Conservation (phyloP, 1,140 invertebrate genomes). For the Adelges cooleyi region DNA sequence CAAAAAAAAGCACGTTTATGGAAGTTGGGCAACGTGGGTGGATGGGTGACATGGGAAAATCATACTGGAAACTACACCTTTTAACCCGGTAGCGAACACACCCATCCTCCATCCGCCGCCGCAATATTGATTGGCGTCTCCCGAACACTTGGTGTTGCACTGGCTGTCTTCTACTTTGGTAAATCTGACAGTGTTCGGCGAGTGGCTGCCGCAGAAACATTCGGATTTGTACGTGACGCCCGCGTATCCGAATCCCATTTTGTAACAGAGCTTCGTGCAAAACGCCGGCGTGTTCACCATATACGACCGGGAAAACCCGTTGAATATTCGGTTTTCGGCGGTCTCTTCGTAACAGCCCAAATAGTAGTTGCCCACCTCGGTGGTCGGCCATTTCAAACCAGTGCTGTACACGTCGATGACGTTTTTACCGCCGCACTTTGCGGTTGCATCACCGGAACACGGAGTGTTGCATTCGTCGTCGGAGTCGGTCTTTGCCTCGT, state of each 20-base stretch:
- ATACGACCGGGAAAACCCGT: not conserved
- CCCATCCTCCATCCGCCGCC: conserved; percentile 30
- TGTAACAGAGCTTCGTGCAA: conserved; percentile 14
- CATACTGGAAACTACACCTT: conserved; percentile 3
- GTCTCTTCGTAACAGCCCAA: conserved; percentile 19
- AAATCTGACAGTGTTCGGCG: conserved; percentile 16
- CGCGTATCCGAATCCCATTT: conserved; percentile 9
- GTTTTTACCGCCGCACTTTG: conserved; percentile 30
- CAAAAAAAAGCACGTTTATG: not conserved
- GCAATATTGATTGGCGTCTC: conserved; percentile 31
- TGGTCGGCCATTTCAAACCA: not conserved
- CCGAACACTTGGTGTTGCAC: conserved; percentile 31
- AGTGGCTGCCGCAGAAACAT: conserved; percentile 31
- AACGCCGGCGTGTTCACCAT: not conserved
- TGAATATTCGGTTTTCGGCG: conserved; percentile 20
- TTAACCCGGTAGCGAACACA: conserved; percentile 31
- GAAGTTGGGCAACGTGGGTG: too few species aligned
- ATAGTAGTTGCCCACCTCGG: conserved; percentile 6
- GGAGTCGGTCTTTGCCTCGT: not conserved
- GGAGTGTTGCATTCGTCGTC: conserved; percentile 24
- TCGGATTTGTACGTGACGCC: conserved; percentile 29
- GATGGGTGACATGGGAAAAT: too few species aligned
- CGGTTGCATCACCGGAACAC: conserved; percentile 29
- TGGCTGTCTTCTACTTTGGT: conserved; percentile 23
- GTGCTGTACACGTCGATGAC: conserved; percentile 31